Conservation (phyloP, 2,797 vertebrate genomes). For the Periparus ater region DNA sequence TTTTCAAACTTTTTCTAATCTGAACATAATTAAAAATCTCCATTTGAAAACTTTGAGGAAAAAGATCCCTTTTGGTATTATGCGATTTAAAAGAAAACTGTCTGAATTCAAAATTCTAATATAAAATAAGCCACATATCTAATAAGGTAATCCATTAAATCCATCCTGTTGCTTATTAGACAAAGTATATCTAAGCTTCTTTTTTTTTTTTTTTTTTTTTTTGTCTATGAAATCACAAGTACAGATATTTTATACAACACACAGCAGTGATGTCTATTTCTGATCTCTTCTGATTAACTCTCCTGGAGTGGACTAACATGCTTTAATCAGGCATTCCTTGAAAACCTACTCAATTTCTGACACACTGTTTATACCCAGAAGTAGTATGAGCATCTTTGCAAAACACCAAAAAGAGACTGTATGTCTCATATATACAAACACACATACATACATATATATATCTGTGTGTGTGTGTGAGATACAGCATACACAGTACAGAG, state of each 20-base stretch:
- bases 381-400: neutral
- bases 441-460: accelerated
- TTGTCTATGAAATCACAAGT: neutral
- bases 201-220: neutral
- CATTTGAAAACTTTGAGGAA: neutral
- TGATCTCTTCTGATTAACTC: neutral
- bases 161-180: neutral
- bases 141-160: neutral
- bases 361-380: neutral
- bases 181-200: neutral
- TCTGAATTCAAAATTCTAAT: neutral
- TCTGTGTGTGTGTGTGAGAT: too few relatives aligned
- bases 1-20: neutral
- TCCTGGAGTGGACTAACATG: neutral
- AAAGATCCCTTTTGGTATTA: neutral
- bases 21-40: neutral
- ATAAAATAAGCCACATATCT: neutral
- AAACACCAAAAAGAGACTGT: neutral
- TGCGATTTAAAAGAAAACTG: neutral
- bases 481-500: neutral
- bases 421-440: neutral
- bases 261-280: neutral
- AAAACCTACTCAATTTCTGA: neutral
- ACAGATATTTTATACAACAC: neutral
- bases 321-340: neutral